Evolutionary conservation across 92 coral and sea anemone species (phyloP).

Genomic region (Zoanthus sociatus): DNA sequence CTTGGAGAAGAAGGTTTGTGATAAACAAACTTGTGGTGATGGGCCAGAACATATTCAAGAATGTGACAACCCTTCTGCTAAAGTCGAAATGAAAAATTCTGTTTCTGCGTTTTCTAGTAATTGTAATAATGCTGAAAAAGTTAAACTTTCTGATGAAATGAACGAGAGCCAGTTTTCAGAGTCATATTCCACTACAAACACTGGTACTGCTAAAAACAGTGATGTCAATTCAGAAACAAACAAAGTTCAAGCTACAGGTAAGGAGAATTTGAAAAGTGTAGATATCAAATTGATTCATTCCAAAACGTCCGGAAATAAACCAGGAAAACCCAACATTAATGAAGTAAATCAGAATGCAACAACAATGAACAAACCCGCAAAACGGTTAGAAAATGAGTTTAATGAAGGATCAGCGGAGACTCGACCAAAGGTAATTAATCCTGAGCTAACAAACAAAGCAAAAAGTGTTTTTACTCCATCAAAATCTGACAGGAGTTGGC

Average conservation of each 20-base stretch:
- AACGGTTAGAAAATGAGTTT: neutral
- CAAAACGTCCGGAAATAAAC: neutral
- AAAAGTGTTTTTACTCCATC: neutral
- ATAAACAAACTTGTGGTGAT: neutral
- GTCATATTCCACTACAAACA: neutral
- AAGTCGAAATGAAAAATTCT: neutral
- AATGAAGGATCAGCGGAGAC: neutral
- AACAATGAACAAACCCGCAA: neutral
- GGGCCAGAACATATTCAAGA: neutral
- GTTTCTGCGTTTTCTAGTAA: too few relatives aligned
- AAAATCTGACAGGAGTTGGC: slow-evolving; percentile 11
- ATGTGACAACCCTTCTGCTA: neutral
- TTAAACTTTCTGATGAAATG: neutral
- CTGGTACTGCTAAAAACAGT: neutral
- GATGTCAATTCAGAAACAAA: neutral
- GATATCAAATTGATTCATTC: neutral
- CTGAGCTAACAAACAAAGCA: slow-evolving; percentile 19
- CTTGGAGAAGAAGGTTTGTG: neutral
- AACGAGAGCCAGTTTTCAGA: neutral
- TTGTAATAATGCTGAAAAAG: neutral
- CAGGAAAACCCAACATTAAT: neutral
- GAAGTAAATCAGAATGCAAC: neutral
- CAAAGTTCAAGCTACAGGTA: neutral
- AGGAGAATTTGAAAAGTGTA: neutral
- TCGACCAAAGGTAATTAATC: slow-evolving; percentile 3